A percentile compares a stretch with the other conserved stretches of the same genome.
Evolutionary conservation across 2,797 vertebrate species (phyloP).

Genomic region (Loris lydekkerianus): DNA sequence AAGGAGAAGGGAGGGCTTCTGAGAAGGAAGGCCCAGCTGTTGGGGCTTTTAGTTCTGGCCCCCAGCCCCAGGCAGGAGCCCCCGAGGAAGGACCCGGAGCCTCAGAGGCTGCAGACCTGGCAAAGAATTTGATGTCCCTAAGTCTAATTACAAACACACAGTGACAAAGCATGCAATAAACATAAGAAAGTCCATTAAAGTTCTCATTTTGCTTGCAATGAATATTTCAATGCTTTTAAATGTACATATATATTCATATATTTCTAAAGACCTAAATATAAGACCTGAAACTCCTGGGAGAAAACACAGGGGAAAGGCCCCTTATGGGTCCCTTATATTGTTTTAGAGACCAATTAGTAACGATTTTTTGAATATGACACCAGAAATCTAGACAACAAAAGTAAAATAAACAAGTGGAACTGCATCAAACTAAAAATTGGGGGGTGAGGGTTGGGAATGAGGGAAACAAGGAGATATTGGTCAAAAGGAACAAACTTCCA

Average conservation of each 20-base stretch:
- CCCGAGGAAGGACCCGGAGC: background rate
- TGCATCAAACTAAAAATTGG: background rate
- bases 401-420: background rate
- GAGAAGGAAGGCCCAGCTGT: slow-evolving; percentile 72
- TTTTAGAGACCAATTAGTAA: background rate
- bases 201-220: background rate
- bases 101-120: background rate
- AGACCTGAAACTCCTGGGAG: slow-evolving; percentile 3
- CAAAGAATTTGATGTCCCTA: background rate
- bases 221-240: background rate
- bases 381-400: background rate
- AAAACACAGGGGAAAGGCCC: background rate
- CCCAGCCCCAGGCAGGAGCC: slow-evolving; percentile 20
- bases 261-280: slow-evolving; percentile 24
- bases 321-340: background rate
- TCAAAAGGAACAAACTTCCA: too few relatives aligned
- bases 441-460: too few relatives aligned
- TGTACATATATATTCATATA: background rate
- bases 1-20: slow-evolving; percentile 38
- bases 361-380: background rate
- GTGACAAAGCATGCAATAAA: background rate
- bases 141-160: background rate
- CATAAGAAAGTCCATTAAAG: background rate
- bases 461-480: too few relatives aligned
- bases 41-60: background rate